Conservation (phyloP, 2,888 invertebrate species). For the Chaitophorus viminalis region DNA sequence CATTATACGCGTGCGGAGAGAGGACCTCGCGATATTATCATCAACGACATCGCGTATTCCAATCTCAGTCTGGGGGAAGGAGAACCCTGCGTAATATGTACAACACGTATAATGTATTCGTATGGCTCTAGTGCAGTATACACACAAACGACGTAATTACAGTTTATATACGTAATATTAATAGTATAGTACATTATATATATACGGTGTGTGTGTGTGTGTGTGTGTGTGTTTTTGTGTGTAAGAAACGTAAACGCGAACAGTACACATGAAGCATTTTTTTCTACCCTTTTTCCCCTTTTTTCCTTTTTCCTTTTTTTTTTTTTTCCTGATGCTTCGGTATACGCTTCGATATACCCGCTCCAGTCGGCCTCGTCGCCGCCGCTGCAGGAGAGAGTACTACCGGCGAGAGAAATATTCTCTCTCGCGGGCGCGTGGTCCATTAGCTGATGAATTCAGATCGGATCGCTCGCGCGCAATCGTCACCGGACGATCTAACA, state of each 20-base stretch:
- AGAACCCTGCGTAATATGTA: too few species aligned
- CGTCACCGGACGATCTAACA: constrained; percentile 45
- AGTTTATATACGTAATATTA: background rate
- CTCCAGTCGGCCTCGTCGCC: too few species aligned
- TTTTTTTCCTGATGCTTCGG: background rate
- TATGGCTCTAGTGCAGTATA: background rate
- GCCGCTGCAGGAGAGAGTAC: background rate
- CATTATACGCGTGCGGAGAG: background rate
- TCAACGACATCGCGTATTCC: background rate
- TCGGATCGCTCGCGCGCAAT: constrained; percentile 33
- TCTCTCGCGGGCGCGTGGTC: constrained; percentile 26
- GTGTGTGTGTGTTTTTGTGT: background rate
- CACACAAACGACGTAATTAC: background rate
- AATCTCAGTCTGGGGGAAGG: too few species aligned
- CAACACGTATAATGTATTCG: background rate
- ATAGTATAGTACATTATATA: background rate
- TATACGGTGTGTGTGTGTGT: too few species aligned
- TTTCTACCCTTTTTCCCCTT: background rate
- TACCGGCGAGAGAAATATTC: constrained; percentile 32
- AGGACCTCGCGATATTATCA: background rate
- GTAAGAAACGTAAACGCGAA: background rate
- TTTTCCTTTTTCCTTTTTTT: background rate
- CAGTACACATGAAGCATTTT: background rate
- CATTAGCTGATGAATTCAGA: constrained; percentile 58
- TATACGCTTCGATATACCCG: background rate